phyloP scores from a whole-genome alignment of 2,888 invertebrate species.

The Yponomeuta cagnagella region DNA sequence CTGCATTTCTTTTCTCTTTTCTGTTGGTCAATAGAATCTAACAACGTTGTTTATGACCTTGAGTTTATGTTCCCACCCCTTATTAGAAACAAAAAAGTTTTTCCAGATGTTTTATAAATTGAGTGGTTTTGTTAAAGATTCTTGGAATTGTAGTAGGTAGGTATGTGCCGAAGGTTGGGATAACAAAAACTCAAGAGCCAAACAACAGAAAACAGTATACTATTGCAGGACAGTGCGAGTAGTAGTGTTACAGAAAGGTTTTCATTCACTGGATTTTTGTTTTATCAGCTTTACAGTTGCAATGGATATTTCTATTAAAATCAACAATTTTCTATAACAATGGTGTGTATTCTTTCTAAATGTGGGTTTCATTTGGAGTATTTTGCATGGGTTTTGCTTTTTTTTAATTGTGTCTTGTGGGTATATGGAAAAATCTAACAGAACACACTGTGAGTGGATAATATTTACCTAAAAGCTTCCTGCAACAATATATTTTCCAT shows the following conservation, averaged over 20 bases:
- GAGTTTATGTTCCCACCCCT: background rate
- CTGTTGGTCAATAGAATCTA: background rate
- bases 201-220: background rate
- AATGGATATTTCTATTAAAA: background rate
- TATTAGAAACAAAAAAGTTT: background rate
- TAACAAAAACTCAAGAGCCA: background rate
- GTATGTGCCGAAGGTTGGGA: background rate
- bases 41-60: background rate
- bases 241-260: no score
- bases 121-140: background rate
- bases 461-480: no score
- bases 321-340: background rate
- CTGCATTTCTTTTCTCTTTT: slow-evolving; percentile 1
- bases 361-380: background rate
- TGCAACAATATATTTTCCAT: no score
- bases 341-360: background rate
- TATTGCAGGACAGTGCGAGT: no score
- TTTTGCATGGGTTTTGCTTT: background rate
- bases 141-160: background rate
- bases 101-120: background rate
- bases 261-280: no score
- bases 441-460: no score
- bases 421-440: background rate
- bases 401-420: background rate
- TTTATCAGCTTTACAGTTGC: no score